Evolutionary conservation across 2,797 vertebrate species (phyloP).

Genomic region (Diplodus sargus): DNA sequence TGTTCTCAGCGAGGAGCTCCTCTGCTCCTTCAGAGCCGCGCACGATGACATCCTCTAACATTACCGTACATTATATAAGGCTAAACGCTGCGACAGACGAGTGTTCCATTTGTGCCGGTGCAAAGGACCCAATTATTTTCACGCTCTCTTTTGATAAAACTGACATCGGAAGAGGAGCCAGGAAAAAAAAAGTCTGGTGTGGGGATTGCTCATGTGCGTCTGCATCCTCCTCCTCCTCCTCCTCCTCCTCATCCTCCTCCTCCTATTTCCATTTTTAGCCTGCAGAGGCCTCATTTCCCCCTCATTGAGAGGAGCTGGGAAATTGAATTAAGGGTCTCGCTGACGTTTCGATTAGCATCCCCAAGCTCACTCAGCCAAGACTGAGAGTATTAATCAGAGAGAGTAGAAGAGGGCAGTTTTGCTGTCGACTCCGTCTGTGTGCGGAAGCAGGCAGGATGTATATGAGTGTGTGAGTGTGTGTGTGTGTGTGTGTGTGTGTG

Average conservation of each 20-base stretch:
- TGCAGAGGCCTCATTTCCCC: slow-evolving; percentile 73
- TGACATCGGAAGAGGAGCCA: slow-evolving; percentile 56
- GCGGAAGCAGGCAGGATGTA: background rate
- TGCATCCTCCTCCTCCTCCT: slow-evolving; percentile 63
- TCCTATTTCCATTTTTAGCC: slow-evolving; percentile 80
- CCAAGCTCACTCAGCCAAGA: slow-evolving; percentile 69
- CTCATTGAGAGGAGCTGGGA: slow-evolving; percentile 78
- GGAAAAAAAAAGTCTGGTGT: slow-evolving; percentile 51
- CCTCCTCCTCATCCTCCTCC: background rate
- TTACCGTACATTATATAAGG: slow-evolving; percentile 37
- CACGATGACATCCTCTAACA: slow-evolving; percentile 5
- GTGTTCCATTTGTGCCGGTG: slow-evolving; percentile 26
- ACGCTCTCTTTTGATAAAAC: slow-evolving; percentile 43
- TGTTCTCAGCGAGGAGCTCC: slow-evolving; percentile 12
- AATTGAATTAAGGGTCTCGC: slow-evolving; percentile 84
- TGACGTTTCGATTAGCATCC: slow-evolving; percentile 82
- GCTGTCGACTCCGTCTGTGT: slow-evolving; percentile 20
- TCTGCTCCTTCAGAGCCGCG: slow-evolving; percentile 9
- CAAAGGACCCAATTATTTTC: slow-evolving; percentile 44
- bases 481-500: slow-evolving; percentile 19
- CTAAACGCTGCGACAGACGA: slow-evolving; percentile 33
- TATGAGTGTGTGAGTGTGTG: no score
- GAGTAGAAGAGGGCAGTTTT: slow-evolving; percentile 44
- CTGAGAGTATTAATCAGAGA: slow-evolving; percentile 77
- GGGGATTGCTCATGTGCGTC: slow-evolving; percentile 74